Percentiles rank a stretch among this genome's conserved stretches.
phyloP scores from a whole-genome alignment of 2,113 vertebrate genomes.

The Spheniscus mendiculus region DNA sequence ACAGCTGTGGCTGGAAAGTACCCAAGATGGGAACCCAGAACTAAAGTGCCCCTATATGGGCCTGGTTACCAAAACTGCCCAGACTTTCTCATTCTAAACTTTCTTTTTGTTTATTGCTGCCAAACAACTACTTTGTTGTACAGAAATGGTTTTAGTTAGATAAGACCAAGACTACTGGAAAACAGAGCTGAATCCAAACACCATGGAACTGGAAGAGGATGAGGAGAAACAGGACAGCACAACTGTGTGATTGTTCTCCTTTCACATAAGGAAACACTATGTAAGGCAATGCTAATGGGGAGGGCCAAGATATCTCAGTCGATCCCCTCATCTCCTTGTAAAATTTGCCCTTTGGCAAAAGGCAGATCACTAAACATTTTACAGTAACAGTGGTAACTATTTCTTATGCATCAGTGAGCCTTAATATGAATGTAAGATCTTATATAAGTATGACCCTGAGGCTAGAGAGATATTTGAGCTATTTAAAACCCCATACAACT shows the following conservation, averaged over 20 bases:
- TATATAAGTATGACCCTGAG: background rate
- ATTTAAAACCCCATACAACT: background rate
- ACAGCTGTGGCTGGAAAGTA: background rate
- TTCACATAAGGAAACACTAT: background rate
- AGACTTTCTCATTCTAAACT: background rate
- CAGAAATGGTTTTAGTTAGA: background rate
- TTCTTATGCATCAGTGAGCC: background rate
- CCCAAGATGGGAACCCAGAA: background rate
- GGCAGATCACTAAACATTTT: background rate
- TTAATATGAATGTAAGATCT: background rate
- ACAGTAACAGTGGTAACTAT: background rate
- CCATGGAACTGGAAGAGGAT: background rate
- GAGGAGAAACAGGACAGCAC: background rate
- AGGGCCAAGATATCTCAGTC: background rate
- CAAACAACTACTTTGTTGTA: background rate
- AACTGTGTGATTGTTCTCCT: background rate
- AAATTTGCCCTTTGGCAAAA: background rate
- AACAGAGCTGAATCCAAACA: background rate
- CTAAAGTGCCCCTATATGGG: background rate
- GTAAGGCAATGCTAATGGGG: accelerated
- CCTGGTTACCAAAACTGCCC: background rate
- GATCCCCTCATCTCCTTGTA: background rate
- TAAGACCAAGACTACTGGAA: background rate
- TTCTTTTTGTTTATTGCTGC: background rate
- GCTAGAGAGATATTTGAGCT: background rate